phyloP scores from a whole-genome alignment of 37 sponge, comb jelly and placozoan genomes.

The Mnemiopsis leidyi region DNA sequence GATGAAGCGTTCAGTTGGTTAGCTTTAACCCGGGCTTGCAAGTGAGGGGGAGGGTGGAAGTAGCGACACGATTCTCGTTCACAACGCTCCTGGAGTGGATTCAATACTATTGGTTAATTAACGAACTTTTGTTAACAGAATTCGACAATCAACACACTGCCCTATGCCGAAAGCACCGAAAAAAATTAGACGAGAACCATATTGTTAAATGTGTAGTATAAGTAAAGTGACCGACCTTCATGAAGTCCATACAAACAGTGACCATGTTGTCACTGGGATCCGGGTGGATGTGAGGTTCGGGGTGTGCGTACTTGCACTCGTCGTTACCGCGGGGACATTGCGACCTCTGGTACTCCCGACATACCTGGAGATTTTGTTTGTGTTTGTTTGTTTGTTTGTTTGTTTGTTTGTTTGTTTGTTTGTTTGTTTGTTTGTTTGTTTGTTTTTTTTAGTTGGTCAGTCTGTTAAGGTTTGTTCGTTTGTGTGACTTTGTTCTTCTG shows the following conservation, averaged over 20 bases:
- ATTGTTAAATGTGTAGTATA: no score
- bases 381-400: no score
- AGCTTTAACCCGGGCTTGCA: conserved; percentile 69
- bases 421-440: no score
- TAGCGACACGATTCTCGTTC: conserved; percentile 69
- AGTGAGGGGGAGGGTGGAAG: conserved; percentile 71
- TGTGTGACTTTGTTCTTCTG: no score
- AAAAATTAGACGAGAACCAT: not conserved
- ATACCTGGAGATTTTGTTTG: conserved; percentile 80
- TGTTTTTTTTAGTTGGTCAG: no score
- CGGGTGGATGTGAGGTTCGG: conserved; percentile 68
- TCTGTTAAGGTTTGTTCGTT: no score
- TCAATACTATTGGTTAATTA: no score
- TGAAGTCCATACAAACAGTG: conserved; percentile 77
- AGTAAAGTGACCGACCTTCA: no score
- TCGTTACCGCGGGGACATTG: conserved; percentile 68
- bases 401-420: no score
- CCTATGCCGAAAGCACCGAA: no score
- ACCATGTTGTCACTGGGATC: conserved; percentile 70
- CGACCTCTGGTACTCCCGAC: conserved; percentile 75
- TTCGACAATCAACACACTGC: no score
- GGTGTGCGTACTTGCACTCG: conserved; percentile 85
- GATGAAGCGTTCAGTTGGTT: conserved; percentile 65
- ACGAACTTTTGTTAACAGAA: no score
- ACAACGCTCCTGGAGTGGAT: conserved; percentile 63